phyloP scores from a whole-genome alignment of 2,888 invertebrate species.

The Epinotia bilunana region DNA sequence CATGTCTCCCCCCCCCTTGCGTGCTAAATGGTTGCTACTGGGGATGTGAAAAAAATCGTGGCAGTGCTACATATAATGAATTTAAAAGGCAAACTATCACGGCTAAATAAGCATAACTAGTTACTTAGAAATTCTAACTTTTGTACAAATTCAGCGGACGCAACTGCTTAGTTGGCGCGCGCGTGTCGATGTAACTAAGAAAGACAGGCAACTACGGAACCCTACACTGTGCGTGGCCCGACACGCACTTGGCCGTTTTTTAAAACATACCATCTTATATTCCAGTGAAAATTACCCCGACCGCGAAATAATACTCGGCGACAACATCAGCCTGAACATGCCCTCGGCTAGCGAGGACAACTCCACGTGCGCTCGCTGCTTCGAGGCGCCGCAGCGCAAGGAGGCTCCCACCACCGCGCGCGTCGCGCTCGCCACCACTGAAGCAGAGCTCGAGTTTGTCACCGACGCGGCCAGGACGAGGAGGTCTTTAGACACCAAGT shows the following conservation, averaged over 20 bases:
- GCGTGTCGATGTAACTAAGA: too few relatives aligned
- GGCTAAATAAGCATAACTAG: too few relatives aligned
- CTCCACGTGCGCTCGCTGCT: slow-evolving; percentile 46
- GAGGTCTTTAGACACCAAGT: slow-evolving; percentile 6
- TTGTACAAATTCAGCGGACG: too few relatives aligned
- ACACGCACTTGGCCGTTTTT: not conserved
- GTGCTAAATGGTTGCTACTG: too few relatives aligned
- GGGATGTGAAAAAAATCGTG: too few relatives aligned
- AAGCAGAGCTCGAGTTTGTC: not conserved
- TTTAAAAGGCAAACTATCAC: too few relatives aligned
- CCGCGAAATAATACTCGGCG: slow-evolving; percentile 90
- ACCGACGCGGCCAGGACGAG: not conserved
- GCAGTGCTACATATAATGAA: too few relatives aligned
- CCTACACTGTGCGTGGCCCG: too few relatives aligned
- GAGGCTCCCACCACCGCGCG: slow-evolving; percentile 12
- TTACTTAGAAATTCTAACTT: too few relatives aligned
- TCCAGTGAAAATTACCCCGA: slow-evolving; percentile 83
- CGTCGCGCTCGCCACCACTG: slow-evolving; percentile 8
- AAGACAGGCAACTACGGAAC: too few relatives aligned
- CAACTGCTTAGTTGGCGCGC: too few relatives aligned
- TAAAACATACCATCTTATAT: slow-evolving; percentile 27
- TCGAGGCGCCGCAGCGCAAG: slow-evolving; percentile 43
- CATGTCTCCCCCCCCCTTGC: too few relatives aligned
- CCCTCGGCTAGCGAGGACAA: slow-evolving; percentile 55
- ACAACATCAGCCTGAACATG: slow-evolving; percentile 71